These are phyloP conservation scores for Siniperca knerii DNA, from an alignment of 2,113 vertebrate species.

Conservation along the genomic window DNA sequence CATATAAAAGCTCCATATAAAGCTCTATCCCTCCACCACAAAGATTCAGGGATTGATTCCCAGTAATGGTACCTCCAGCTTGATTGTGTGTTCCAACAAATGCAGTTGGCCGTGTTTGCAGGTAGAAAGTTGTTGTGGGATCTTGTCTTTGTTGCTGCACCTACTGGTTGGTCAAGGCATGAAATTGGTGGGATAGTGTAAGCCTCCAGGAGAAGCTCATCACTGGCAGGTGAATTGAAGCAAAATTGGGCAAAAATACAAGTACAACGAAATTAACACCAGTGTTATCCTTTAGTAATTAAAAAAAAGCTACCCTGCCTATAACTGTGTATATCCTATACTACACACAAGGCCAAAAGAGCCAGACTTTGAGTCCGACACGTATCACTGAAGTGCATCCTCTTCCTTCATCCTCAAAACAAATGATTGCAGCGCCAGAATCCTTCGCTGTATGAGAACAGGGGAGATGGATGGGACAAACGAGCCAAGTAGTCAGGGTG, in stretches of 20 bases:
- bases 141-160: background rate
- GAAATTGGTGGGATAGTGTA: background rate
- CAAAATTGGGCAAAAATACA: no score
- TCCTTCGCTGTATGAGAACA: constrained; percentile 7
- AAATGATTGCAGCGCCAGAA: constrained; percentile 48
- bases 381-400: constrained; percentile 16
- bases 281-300: no score
- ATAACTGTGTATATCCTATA: no score
- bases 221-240: no score
- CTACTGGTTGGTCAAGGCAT: background rate
- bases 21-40: background rate
- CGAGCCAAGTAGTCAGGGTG: constrained; percentile 67
- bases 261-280: no score
- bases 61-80: background rate
- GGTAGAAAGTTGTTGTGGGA: background rate
- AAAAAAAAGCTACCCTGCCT: no score
- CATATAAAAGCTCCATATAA: background rate
- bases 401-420: constrained; percentile 39
- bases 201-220: no score
- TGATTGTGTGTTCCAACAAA: background rate
- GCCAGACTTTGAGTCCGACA: background rate
- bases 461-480: constrained; percentile 66
- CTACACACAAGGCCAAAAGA: background rate
- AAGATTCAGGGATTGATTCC: background rate
- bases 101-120: background rate